Evolutionary conservation across 2,113 vertebrate genomes (phyloP).

Genomic region (Macrotus californicus): DNA sequence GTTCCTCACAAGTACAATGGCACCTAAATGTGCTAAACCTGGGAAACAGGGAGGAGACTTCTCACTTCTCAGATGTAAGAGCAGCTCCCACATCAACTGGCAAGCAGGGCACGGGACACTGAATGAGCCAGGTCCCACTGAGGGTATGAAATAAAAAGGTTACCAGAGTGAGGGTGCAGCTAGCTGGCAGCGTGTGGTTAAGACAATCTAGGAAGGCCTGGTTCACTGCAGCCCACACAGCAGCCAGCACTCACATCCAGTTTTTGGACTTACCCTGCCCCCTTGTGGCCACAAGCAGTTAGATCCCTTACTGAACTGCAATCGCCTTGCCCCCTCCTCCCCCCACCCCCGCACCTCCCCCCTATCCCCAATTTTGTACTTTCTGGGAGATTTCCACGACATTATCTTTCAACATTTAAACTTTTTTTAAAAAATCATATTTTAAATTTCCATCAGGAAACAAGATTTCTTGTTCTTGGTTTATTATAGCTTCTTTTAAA

Average conservation of each 20-base stretch:
- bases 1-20: not conserved
- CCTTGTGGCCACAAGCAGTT: conserved; percentile 47
- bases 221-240: not conserved
- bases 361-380: not conserved
- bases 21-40: not conserved
- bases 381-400: not conserved
- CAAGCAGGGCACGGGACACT: not conserved
- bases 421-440: not conserved
- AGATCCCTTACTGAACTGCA: not conserved
- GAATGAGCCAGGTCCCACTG: not conserved
- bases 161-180: not conserved
- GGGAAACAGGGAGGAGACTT: not conserved
- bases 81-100: not conserved
- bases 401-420: not conserved
- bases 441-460: not conserved
- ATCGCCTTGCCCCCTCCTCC: not conserved
- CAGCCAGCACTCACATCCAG: not conserved
- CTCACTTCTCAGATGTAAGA: not conserved
- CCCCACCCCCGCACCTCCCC: too few species aligned
- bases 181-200: not conserved
- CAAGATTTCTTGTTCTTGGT: not conserved
- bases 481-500: not conserved
- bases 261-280: conserved; percentile 46
- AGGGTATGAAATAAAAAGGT: not conserved
- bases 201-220: not conserved